Conservation (phyloP, 2,888 invertebrate species). For the Agrilus mali region DNA sequence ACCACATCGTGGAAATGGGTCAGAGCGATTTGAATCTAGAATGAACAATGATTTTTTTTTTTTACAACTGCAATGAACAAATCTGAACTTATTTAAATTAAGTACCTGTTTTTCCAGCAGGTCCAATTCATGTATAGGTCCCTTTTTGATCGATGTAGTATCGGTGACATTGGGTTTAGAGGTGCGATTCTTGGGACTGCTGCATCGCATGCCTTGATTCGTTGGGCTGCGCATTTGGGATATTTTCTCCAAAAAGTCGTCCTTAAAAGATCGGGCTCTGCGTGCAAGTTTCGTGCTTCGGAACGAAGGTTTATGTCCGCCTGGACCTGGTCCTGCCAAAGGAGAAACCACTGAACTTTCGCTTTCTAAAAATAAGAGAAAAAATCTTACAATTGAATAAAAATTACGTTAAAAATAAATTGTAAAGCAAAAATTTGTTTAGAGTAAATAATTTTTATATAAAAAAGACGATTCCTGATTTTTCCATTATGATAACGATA, state of each 20-base stretch:
- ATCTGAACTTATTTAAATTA: neutral
- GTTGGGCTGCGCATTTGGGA: conserved; percentile 78
- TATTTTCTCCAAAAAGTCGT: conserved; percentile 82
- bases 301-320: conserved; percentile 63
- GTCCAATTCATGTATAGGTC: conserved; percentile 23
- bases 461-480: too few relatives aligned
- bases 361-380: conserved; percentile 21
- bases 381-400: too few relatives aligned
- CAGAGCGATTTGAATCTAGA: conserved; percentile 58
- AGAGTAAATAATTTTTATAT: too few relatives aligned
- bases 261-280: conserved; percentile 82
- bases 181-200: conserved; percentile 35
- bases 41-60: conserved; percentile 7
- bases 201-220: conserved; percentile 26
- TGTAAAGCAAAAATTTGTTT: neutral
- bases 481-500: too few relatives aligned
- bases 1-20: conserved; percentile 89
- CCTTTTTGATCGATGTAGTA: conserved; percentile 30
- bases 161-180: conserved; percentile 32
- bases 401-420: neutral
- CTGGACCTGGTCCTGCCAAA: conserved; percentile 35
- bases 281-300: conserved; percentile 77
- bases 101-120: conserved; percentile 17
- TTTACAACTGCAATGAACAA: neutral
- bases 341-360: conserved; percentile 26